Percentiles rank a stretch among this genome's conserved stretches.
phyloP scores from a whole-genome alignment of 2,797 vertebrate species.

The Lutjanus argentimaculatus region DNA sequence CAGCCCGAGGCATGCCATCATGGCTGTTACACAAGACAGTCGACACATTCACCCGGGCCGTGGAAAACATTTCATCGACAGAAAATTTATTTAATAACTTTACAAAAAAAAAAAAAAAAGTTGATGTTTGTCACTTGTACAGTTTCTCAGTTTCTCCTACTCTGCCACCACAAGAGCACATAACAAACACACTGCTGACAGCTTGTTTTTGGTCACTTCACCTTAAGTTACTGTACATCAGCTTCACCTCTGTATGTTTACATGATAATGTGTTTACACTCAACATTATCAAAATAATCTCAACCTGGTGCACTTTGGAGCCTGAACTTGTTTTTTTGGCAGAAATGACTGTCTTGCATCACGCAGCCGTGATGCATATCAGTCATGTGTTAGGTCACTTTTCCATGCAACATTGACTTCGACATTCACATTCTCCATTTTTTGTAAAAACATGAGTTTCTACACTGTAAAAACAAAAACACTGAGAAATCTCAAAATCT shows the following conservation, averaged over 20 bases:
- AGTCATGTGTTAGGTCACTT: conserved; percentile 43
- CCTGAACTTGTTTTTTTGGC: conserved; percentile 50
- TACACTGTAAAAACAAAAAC: no score
- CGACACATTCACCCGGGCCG: conserved; percentile 47
- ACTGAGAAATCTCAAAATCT: no score
- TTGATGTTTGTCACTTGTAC: conserved; percentile 31
- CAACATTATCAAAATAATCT: conserved; percentile 7
- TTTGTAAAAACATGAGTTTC: conserved; percentile 30
- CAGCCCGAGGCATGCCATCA: conserved; percentile 62
- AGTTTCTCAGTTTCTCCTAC: background rate
- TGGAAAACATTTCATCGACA: conserved; percentile 43
- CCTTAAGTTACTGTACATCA: background rate
- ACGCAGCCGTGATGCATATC: conserved; percentile 43
- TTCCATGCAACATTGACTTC: conserved; percentile 48
- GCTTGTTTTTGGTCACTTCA: conserved; percentile 41
- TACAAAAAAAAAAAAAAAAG: conserved; percentile 49
- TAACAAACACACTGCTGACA: conserved; percentile 15
- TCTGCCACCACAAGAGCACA: conserved; percentile 28
- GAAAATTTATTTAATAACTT: conserved; percentile 67
- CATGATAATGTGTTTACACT: conserved; percentile 8
- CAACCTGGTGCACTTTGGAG: conserved; percentile 12
- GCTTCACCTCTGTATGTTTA: conserved; percentile 28
- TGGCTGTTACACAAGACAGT: conserved; percentile 59
- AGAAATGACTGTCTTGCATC: conserved; percentile 53
- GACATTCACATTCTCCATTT: conserved; percentile 43